Percentiles rank a stretch among this genome's conserved stretches.
Evolutionary conservation across 2,797 vertebrate genomes (phyloP).

Genomic region (Amblyopsis hoosieri): DNA sequence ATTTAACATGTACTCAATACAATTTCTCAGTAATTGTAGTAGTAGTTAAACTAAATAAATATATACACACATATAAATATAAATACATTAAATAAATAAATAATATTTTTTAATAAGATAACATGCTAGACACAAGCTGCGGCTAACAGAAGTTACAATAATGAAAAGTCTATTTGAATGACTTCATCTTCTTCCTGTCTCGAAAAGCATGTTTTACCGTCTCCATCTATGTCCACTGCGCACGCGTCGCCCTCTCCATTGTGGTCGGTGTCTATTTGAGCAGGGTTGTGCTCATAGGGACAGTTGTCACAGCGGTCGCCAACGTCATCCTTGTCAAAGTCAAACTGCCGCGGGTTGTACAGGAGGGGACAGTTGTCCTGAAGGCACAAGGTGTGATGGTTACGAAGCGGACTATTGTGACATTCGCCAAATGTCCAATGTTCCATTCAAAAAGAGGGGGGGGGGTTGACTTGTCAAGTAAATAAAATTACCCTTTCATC

Average conservation of each 20-base stretch:
- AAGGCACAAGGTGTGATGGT: slow-evolving; percentile 4
- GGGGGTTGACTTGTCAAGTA: not conserved
- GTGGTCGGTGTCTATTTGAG: slow-evolving; percentile 94
- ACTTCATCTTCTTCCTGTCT: not conserved
- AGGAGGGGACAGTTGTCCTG: slow-evolving; percentile 97
- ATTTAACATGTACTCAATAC: not conserved
- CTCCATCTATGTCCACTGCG: slow-evolving; percentile 96
- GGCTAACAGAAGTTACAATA: not conserved
- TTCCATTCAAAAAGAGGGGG: not conserved
- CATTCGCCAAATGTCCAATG: not conserved
- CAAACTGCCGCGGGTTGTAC: slow-evolving; percentile 94
- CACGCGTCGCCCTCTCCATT: slow-evolving; percentile 96
- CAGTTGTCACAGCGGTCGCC: slow-evolving; percentile 98
- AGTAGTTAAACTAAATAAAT: not conserved
- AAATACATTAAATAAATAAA: too few species aligned
- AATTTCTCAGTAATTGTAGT: not conserved
- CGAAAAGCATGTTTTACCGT: slow-evolving; percentile 81
- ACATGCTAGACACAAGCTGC: not conserved
- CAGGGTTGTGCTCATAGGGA: slow-evolving; percentile 93
- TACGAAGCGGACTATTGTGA: not conserved
- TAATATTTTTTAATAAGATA: too few species aligned
- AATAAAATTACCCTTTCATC: slow-evolving; percentile 86
- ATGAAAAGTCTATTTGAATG: too few species aligned
- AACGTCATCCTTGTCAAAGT: slow-evolving; percentile 97
- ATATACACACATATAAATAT: too few species aligned